Evolutionary conservation across 2,797 vertebrate species (phyloP), one percentile per base, ranked within the genome.

Genomic region (Ptychadena robeensis): DNA sequence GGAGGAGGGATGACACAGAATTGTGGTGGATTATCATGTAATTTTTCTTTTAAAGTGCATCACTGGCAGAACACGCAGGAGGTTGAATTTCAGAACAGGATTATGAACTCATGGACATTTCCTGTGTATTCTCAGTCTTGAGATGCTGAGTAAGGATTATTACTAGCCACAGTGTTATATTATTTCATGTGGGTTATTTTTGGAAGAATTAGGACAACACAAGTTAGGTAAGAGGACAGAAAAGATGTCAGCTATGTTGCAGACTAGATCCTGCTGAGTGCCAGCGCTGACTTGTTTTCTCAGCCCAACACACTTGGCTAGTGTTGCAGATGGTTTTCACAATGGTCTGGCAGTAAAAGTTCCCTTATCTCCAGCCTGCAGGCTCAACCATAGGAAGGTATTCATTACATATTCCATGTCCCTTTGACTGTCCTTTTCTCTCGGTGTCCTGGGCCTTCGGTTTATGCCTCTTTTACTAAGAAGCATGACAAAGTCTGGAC

Each of bases 361-460:
- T 65, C 82, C 59, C 71, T 85, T 85, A 85, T 85, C 82, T 85
- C 71, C 64, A 35, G 71, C 28, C 71, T 75, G 77, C 82, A 85
- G 82, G 61, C 77, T 40, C 32, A 34, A 69, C 78, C 76, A 35
- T 59, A 37, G 71, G 35, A 85, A 80, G 57, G 77, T 80, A 77
- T 85, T 85, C 82, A 85, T 85, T 80, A 85, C 82, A 80, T 75
- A 85, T 85, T 85, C 82, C 72, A 61, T 80, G 82, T 69, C 68
- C 82, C 64, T 80, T 85, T 85, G 77, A 80, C 65, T 70, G 77
- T 59, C 71, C 53, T 85, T 69, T 85, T 85, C 82, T 85, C 63
- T 75, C 65, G 71, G 80, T 85, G 82, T 80, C 77, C 65, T 80
- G 77, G 77, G 77, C 82, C 82, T 80, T 85, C 82, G 80, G 71